Evolutionary conservation across 2,113 vertebrate genomes (phyloP), one percentile per base, ranked within the genome.

Genomic region (Caranx ignobilis): DNA sequence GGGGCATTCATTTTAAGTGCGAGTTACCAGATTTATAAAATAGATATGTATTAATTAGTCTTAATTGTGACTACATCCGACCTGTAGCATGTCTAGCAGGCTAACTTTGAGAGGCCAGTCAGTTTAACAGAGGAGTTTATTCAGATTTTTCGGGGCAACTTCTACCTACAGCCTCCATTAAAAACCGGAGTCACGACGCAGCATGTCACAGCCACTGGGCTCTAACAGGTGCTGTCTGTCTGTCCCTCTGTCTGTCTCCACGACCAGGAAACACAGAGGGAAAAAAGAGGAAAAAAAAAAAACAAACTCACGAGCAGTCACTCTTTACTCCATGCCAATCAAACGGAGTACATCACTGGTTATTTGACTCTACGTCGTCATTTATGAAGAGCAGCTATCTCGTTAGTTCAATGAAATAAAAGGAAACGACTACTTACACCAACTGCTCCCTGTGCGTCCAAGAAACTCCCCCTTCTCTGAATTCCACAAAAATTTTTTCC

Each of bases 401-500:
- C 0, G 11, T 57, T n/a, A 16, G 2, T n/a, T 69, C 1, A 4
- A 31, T 13, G 2, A 35, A 55, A 69, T n/a, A 5, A 32, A 56
- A 11, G 12, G n/a, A 35, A 60, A 8, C 0, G 35, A 50, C 32
- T 78, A 96, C 97, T 97, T 92, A 98, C 97, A 92, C 97, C 97
- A 98, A 47, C 97, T 98, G 91, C 92, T 47, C 4, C 96, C 96
- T 3, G 96, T 97, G 21, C 97, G 94, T 86, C 97, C 97, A n/a
- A 97, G 73, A 88, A 97, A 96, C 90, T 97, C 96, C 90, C 91
- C 96, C 90, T 96, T 97, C 83, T 98, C 96, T 2, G 96, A 96
- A 93, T 97, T 96, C 97, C 97, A 98, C 85, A 98, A 11, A 90
- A 98, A 98, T 47, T 77, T 95, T 94, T 92, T 97, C 97, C 97